Evolutionary conservation across 1,140 invertebrate species (phyloP).

Genomic region (Trialeurodes vaporariorum): DNA sequence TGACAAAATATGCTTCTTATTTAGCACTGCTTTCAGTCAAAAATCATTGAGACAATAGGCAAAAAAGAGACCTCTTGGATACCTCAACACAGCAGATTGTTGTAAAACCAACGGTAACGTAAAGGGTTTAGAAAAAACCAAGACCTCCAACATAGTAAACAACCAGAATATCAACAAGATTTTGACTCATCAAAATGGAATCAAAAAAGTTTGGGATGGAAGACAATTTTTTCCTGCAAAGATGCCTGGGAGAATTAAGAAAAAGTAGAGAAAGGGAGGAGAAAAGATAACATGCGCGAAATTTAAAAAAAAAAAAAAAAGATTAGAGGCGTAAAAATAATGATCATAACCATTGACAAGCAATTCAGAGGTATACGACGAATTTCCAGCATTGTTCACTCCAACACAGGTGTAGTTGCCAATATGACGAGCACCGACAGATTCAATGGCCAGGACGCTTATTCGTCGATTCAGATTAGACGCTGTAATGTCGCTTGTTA

Average conservation of each 20-base stretch:
- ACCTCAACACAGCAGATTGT: no score
- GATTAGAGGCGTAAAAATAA: neutral
- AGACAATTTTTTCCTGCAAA: no score
- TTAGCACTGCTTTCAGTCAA: no score
- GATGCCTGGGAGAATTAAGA: constrained; percentile 2
- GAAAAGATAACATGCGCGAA: neutral
- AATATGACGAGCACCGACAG: constrained; percentile 52
- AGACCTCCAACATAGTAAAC: no score
- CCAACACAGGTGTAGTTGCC: constrained; percentile 73
- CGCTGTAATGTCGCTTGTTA: constrained; percentile 13
- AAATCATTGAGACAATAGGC: no score
- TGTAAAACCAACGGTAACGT: no score
- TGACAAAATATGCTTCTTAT: no score
- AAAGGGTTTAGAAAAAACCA: no score
- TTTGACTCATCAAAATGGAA: no score
- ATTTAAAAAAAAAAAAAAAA: neutral
- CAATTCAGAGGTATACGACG: constrained; percentile 47
- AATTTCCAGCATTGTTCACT: constrained; percentile 53
- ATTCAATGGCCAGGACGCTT: constrained; percentile 63
- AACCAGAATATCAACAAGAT: no score
- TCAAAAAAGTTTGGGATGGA: no score
- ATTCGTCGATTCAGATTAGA: constrained; percentile 44
- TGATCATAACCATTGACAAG: constrained; percentile 49
- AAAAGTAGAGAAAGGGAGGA: neutral
- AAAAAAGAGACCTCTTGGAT: no score